phyloP scores from a whole-genome alignment of 2,888 invertebrate species.

The Oscheius sp. region DNA sequence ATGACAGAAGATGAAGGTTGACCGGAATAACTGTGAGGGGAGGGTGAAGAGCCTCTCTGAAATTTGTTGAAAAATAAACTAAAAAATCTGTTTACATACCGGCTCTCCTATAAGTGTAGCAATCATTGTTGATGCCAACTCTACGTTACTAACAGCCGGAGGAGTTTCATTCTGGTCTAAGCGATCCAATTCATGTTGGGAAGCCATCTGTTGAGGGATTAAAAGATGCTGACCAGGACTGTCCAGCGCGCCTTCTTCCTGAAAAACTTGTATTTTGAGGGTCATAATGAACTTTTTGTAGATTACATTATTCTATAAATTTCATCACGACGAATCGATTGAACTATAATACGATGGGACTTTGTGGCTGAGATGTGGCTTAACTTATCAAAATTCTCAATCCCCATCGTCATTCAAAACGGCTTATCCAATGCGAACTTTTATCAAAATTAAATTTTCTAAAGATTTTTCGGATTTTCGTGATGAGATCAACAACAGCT shows the following conservation, averaged over 20 bases:
- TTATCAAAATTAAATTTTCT: too few relatives aligned
- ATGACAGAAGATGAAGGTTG: slow-evolving; percentile 29
- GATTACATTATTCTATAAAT: too few relatives aligned
- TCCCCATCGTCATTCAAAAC: too few relatives aligned
- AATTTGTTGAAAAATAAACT: not conserved
- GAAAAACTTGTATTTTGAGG: not conserved
- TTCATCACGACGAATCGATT: too few relatives aligned
- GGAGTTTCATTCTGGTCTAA: slow-evolving; percentile 62
- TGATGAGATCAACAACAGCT: too few relatives aligned
- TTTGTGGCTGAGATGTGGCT: too few relatives aligned
- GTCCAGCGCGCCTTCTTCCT: slow-evolving; percentile 23
- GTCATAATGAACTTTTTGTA: too few relatives aligned
- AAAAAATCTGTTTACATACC: not conserved
- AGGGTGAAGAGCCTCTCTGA: slow-evolving; percentile 34
- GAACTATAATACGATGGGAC: too few relatives aligned
- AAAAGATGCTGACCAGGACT: slow-evolving; percentile 34
- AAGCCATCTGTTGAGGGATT: slow-evolving; percentile 16
- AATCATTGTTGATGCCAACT: slow-evolving; percentile 60
- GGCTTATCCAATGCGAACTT: too few relatives aligned
- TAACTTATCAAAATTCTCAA: too few relatives aligned
- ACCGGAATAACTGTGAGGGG: slow-evolving; percentile 38
- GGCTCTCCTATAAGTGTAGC: slow-evolving; percentile 56
- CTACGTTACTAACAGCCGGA: slow-evolving; percentile 63
- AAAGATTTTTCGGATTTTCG: too few relatives aligned
- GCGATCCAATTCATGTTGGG: slow-evolving; percentile 55